phyloP scores from a whole-genome alignment of 2,797 vertebrate species.

The Carcharodon carcharias region DNA sequence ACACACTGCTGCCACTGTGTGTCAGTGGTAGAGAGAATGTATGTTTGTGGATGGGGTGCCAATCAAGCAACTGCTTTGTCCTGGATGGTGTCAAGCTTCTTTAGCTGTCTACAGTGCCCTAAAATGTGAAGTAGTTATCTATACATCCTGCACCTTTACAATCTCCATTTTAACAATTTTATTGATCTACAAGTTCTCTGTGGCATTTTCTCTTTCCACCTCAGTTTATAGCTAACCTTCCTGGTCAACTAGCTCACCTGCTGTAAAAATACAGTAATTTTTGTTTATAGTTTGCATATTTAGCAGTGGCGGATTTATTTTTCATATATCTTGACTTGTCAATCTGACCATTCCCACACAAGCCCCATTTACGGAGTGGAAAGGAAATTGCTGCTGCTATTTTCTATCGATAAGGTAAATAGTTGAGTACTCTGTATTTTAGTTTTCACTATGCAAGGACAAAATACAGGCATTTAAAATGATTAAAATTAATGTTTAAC shows the following conservation, averaged over 20 bases:
- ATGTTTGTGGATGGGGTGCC: too few species aligned
- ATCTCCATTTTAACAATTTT: background rate
- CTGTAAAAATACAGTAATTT: background rate
- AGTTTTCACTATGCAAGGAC: background rate
- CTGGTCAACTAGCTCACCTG: background rate
- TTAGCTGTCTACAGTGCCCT: background rate
- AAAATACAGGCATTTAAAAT: background rate
- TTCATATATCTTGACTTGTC: background rate
- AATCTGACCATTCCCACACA: background rate
- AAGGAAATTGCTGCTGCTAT: background rate
- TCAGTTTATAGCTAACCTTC: background rate
- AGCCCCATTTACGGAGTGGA: background rate
- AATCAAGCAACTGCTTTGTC: too few species aligned
- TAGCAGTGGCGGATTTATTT: background rate
- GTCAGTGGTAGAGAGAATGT: too few species aligned
- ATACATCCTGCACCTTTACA: background rate
- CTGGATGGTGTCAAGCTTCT: background rate
- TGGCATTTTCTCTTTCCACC: background rate
- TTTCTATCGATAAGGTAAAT: background rate
- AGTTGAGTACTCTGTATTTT: background rate
- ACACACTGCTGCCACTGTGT: too few species aligned
- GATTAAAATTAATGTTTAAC: background rate
- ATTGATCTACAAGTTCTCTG: background rate
- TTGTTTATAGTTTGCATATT: background rate
- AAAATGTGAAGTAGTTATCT: background rate